Evolutionary conservation across 2,888 invertebrate species (phyloP), one percentile per base, ranked within the genome.

Genomic region (Heliconius hortense): DNA sequence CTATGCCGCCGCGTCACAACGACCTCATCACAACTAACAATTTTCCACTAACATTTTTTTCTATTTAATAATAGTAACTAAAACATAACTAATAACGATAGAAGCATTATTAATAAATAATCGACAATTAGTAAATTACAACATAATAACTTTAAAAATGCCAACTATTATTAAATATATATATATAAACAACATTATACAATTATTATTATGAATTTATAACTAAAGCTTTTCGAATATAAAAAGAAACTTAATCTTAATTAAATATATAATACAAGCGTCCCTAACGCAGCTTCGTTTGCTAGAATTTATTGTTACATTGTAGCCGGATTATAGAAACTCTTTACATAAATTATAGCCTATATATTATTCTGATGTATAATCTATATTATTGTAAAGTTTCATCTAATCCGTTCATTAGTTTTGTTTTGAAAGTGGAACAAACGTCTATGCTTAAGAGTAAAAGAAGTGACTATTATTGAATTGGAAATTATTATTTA

Each of bases 211-310:
- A 66, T n/a, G 2, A 3, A 48, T 48, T 10, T 48, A 48, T 68
- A n/a, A 28, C 18, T 53, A 53, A 53, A n/a, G n/a, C 48, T 68
- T 11, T 35, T 63, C 10, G 4, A 35, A 68, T 53, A 53, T 5
- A 4, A 53, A 68, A 4, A 31, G 28, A n/a, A 68, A 68, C 48
- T 67, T 67, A 67, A 43, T 43, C 66, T 39, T 43, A 18, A 39
- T 24, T 15, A 43, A 66, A 11, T 13, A 13, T 35, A 64, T 64
- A 24, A 39, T 24, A 66, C 24, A 15, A 66, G 21, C 10, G 11
- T 13, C 43, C 15, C 43, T 5, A 43, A 43, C 18, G 18, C 43
- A 5, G 18, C 5, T 48, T 18, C 5, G 43, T 15, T 43, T 15
- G 15, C 15, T 43, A 1, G 15, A 43, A 43, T 43, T 43, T 15